phyloP scores from a whole-genome alignment of 2,888 invertebrate genomes.

The Xanthorhoe designata region DNA sequence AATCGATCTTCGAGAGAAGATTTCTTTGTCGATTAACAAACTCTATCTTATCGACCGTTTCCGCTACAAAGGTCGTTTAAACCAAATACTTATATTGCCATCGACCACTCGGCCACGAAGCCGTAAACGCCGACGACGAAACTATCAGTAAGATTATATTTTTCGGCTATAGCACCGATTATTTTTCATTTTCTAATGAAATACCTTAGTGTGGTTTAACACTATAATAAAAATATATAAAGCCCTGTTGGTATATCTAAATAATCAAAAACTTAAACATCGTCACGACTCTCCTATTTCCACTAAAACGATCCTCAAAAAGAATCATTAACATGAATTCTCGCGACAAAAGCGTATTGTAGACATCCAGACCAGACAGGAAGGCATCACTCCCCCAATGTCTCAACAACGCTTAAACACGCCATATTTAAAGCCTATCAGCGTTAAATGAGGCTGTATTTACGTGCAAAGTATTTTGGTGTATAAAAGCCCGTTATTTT shows the following conservation, averaged over 20 bases:
- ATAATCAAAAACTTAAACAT: no score
- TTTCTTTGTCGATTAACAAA: neutral
- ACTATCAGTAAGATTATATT: no score
- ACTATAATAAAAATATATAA: no score
- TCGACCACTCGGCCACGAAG: no score
- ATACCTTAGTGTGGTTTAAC: no score
- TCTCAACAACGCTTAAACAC: slow-evolving; percentile 20
- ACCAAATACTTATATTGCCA: no score
- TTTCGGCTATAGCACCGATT: no score
- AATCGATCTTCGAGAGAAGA: neutral
- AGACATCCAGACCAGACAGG: slow-evolving; percentile 19
- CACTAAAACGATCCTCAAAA: neutral
- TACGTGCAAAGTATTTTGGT: slow-evolving; percentile 20
- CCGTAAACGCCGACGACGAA: no score
- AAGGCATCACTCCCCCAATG: slow-evolving; percentile 19
- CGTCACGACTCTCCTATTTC: no score
- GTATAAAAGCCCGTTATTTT: neutral
- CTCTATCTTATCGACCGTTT: neutral
- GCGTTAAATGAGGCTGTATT: slow-evolving; percentile 21
- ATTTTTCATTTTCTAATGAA: no score
- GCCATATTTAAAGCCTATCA: slow-evolving; percentile 25
- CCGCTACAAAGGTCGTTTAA: no score
- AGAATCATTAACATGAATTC: neutral
- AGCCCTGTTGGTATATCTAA: no score
- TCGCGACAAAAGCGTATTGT: slow-evolving; percentile 5